Conservation (phyloP, 2,113 vertebrate genomes). For the Macaca nemestrina region DNA sequence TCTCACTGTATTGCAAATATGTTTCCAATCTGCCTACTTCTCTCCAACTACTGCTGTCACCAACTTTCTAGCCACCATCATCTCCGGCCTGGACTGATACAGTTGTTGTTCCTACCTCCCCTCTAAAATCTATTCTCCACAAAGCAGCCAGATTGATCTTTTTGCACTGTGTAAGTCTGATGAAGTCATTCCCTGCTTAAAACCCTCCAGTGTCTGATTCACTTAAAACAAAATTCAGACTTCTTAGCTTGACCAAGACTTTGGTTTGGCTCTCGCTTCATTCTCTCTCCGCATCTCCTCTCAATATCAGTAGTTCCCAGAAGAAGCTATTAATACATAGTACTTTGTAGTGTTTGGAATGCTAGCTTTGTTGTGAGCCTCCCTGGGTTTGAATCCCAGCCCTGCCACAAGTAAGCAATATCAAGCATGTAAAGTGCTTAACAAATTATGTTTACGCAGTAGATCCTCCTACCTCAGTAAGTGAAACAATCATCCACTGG, state of each 20-base stretch:
- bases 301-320: background rate
- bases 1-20: background rate
- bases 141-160: background rate
- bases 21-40: background rate
- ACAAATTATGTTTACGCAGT: background rate
- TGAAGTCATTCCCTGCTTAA: background rate
- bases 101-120: background rate
- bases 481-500: background rate
- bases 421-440: background rate
- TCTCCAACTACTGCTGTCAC: background rate
- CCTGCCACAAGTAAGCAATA: background rate
- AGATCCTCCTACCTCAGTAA: background rate
- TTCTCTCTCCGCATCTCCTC: background rate
- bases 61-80: background rate
- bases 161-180: background rate
- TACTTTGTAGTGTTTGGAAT: background rate
- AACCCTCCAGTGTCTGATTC: background rate
- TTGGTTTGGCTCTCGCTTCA: background rate
- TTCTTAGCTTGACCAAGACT: background rate
- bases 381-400: background rate
- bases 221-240: background rate
- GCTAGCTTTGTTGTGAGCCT: background rate
- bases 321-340: background rate
- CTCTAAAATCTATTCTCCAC: background rate
- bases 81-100: background rate